Base-by-base conservation (phyloP, 2,888 invertebrate species). In the Drosophila testacea region DNA sequence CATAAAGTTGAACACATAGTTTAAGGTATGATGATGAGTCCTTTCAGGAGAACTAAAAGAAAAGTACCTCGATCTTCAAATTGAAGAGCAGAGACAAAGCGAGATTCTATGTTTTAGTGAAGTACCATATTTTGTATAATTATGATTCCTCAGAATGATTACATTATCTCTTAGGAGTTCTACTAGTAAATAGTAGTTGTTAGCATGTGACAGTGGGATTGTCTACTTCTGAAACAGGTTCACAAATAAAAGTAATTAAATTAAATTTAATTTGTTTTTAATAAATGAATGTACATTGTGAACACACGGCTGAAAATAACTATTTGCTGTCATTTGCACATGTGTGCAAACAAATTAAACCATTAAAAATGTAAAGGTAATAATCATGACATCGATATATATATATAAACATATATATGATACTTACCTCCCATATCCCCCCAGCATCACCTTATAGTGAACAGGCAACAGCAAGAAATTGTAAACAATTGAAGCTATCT, bases 211-310 rank as follows among this genome's bases (percentile, higher is more conserved):
- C 36, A 36, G 9, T 36, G 22, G 11, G 11, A 44, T 32, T 13
- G 13, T 1, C 5, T 39, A 16, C 30, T 34, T 10, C 22, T 22
- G 42, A 38, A 11, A 28, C 41, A 34, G 41, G n/a, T 41, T 39
- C 16, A 28, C 13, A 38, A 9, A n/a, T 36, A 13, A 48, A 10
- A 9, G 30, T 67, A 70, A 87, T 87, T 81, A 69, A 88, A 83
- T 74, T 63, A 54, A 71, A 70, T 68, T 77, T 81, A 84, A 88
- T 84, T 73, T 77, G 69, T 61, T 74, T 79, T 84, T 83, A 81
- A 84, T 87, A 57, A 22, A 22, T 22, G 22, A 22, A 52, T 54
- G 41, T 11, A 41, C 39, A 72, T 67, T 57, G 44, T 34, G 9
- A 48, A 54, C 44, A 48, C 32, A 39, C 6, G 27, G 34, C 39